A percentile compares a stretch with the other conserved stretches of the same genome.
phyloP scores from a whole-genome alignment of 2,113 vertebrate species.

The Brachyhypopomus occidentalis region DNA sequence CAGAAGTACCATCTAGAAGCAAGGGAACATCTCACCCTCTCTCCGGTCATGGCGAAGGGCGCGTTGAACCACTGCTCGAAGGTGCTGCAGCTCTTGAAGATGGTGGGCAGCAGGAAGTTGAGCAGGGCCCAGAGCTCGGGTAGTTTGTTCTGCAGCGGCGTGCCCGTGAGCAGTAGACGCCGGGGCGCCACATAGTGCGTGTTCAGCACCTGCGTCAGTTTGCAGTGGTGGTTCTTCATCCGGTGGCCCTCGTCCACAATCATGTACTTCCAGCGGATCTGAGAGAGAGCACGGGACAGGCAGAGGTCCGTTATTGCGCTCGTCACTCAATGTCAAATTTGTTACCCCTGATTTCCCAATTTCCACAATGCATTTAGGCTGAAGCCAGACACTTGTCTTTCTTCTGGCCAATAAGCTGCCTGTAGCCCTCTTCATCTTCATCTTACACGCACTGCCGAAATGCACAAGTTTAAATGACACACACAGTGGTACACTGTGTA shows the following conservation, averaged over 20 bases:
- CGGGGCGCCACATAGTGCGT: slow-evolving; percentile 96
- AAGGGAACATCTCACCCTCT: slow-evolving; percentile 78
- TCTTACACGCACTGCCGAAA: no score
- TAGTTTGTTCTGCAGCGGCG: slow-evolving; percentile 94
- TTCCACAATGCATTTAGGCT: no score
- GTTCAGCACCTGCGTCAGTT: slow-evolving; percentile 95
- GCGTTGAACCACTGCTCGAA: slow-evolving; percentile 99
- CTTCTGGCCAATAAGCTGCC: slow-evolving; percentile 94
- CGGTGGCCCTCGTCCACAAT: slow-evolving; percentile 97
- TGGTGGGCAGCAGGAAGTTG: slow-evolving; percentile 96
- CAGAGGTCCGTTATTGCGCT: background rate
- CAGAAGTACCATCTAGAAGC: background rate
- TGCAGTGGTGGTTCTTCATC: slow-evolving; percentile 99
- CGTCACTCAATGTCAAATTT: no score
- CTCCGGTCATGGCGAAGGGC: slow-evolving; percentile 97
- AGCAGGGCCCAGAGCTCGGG: slow-evolving; percentile 97
- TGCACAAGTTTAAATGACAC: no score
- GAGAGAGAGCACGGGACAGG: background rate
- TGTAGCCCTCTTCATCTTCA: no score
- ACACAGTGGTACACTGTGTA: no score
- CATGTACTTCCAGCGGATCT: slow-evolving; percentile 99
- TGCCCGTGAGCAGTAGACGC: slow-evolving; percentile 91
- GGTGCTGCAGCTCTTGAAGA: slow-evolving; percentile 98
- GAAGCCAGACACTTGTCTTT: slow-evolving; percentile 94
- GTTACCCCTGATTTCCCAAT: no score